Evolutionary conservation across 1,140 invertebrate species (phyloP), one percentile per base, ranked within the genome.

Genomic region (Ceratosolen fusciceps): DNA sequence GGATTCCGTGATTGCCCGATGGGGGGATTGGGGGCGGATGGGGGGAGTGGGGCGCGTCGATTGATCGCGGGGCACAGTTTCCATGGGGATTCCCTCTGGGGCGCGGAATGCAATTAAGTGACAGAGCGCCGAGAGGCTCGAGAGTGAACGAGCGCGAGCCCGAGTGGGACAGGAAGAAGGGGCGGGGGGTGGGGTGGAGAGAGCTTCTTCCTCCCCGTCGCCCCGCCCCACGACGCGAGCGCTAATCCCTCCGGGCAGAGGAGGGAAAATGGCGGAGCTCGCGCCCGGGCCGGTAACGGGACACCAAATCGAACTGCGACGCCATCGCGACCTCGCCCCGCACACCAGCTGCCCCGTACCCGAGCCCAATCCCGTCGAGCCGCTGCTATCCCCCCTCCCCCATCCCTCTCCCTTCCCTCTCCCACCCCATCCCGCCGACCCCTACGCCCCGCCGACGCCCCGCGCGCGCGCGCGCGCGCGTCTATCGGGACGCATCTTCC

Each of bases 241-340:
- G 43, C 43, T 47, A 47, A 47, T 31, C n/a, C 47, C 60, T 34
- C 34, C 47, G 79, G 81, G 82, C 75, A 80, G 76, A 79, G 82
- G 83, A 87, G 86, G 87, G 84, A 90, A 90, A 90, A 90, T 90
- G 88, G 88, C 88, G 88, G 39, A 43, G 16, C 21, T 3, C 34
- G 39, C 43, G 56, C 74, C 87, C 75, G 80, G 84, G 83, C 37
- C 34, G 83, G 89, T 84, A 88, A 90, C 84, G 81, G 81, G 89
- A 90, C 88, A 89, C 89, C 86, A 87, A 89, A 90, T 90, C 89
- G 89, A 90, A 90, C 88, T n/a, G 85, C 89, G 89, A 90, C 88
- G 89, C 89, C 89, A 90, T 90, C 86, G 88, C 88, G 68, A 52
- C n/a, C n/a, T 47, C 68, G 84, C 89, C 87, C 83, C 85, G 86